phyloP scores from a whole-genome alignment of 2,888 invertebrate genomes.

The Ganaspis brasiliensis region DNA sequence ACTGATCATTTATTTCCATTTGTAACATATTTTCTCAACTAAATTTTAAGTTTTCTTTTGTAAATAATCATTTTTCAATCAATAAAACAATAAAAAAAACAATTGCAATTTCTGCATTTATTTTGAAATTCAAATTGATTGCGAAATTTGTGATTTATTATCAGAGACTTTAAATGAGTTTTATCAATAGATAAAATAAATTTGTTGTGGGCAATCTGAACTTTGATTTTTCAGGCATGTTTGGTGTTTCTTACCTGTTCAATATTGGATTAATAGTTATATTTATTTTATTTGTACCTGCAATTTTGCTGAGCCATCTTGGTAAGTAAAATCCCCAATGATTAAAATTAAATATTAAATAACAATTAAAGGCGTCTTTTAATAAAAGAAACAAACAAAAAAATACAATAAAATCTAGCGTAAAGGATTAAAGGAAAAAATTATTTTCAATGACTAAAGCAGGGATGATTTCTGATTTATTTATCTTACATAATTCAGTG shows the following conservation, averaged over 20 bases:
- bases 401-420: no score
- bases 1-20: no score
- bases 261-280: slow-evolving; percentile 60
- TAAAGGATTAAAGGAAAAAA: no score
- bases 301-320: slow-evolving; percentile 63
- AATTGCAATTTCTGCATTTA: neutral
- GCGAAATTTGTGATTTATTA: neutral
- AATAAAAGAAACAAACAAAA: no score
- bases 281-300: slow-evolving; percentile 57
- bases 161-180: slow-evolving; percentile 1
- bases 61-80: no score
- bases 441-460: no score
- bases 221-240: slow-evolving; percentile 52
- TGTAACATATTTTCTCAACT: no score
- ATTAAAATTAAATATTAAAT: neutral
- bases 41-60: no score
- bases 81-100: no score
- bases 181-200: slow-evolving; percentile 19
- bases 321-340: slow-evolving; percentile 56
- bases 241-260: slow-evolving; percentile 61
- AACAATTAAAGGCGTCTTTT: no score
- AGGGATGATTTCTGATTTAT: no score
- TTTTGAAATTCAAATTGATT: neutral
- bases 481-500: no score
- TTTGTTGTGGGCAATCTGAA: slow-evolving; percentile 43